Conservation (phyloP, 2,888 invertebrate species). For the Busseola fusca region DNA sequence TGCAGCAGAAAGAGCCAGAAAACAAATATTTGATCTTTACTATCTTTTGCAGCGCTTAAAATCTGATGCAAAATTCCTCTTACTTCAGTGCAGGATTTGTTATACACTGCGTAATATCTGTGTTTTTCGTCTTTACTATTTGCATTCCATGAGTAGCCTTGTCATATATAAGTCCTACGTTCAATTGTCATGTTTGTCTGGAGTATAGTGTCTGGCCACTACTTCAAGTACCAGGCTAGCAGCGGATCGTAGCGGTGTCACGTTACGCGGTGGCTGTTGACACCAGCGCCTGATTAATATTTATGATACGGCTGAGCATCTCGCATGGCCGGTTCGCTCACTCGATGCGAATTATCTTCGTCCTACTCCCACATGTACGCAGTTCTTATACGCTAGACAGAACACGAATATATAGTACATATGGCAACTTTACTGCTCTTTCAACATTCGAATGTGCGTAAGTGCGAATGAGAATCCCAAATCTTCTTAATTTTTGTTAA, state of each 20-base stretch:
- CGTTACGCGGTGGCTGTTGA: slow-evolving; percentile 89
- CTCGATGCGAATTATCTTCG: slow-evolving; percentile 83
- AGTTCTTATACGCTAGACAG: slow-evolving; percentile 67
- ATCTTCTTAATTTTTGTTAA: slow-evolving; percentile 82
- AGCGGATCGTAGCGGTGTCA: slow-evolving; percentile 86
- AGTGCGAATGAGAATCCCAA: slow-evolving; percentile 87
- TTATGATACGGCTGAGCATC: slow-evolving; percentile 89
- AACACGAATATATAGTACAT: slow-evolving; percentile 74
- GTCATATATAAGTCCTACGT: slow-evolving; percentile 59
- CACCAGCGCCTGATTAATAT: slow-evolving; percentile 89
- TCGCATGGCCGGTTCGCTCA: slow-evolving; percentile 88
- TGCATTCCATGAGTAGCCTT: slow-evolving; percentile 55
- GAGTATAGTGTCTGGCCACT: slow-evolving; percentile 75
- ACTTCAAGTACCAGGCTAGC: slow-evolving; percentile 83
- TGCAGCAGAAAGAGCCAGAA: slow-evolving; percentile 62
- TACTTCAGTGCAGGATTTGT: slow-evolving; percentile 5
- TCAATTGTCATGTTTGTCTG: slow-evolving; percentile 68
- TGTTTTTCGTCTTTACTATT: slow-evolving; percentile 29
- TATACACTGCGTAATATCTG: slow-evolving; percentile 23
- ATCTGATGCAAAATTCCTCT: slow-evolving; percentile 12
- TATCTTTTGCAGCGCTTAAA: slow-evolving; percentile 47
- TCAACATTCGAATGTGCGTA: slow-evolving; percentile 83
- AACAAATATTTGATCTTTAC: slow-evolving; percentile 64
- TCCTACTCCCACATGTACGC: slow-evolving; percentile 77
- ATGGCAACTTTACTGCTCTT: slow-evolving; percentile 80